Percentiles rank a stretch among this genome's conserved stretches.
Evolutionary conservation across 2,797 vertebrate genomes (phyloP).

Genomic region (Columba guinea): DNA sequence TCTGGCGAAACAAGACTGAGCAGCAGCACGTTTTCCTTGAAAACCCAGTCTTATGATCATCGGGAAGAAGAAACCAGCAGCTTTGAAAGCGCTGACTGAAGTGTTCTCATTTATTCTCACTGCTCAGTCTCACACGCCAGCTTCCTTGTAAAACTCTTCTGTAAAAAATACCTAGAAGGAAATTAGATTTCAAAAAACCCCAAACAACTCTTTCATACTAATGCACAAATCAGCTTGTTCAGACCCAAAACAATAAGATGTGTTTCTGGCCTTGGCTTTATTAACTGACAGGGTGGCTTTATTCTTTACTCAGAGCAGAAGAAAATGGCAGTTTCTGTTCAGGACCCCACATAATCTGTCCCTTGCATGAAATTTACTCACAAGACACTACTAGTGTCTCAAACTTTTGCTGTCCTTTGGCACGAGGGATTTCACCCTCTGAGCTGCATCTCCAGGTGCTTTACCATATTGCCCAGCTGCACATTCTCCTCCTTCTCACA

Average conservation of each 20-base stretch:
- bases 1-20: not conserved
- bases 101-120: not conserved
- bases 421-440: not conserved
- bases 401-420: not conserved
- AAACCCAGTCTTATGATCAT: not conserved
- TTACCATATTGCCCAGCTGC: not conserved
- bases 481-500: not conserved
- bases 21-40: not conserved
- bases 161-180: conserved; percentile 1
- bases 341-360: not conserved
- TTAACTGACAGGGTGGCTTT: not conserved
- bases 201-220: not conserved
- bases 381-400: not conserved
- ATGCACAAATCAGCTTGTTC: not conserved
- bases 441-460: not conserved
- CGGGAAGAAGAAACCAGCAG: not conserved
- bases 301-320: not conserved
- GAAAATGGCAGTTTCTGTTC: not conserved
- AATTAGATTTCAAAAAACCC: not conserved
- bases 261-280: not conserved
- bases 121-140: not conserved
- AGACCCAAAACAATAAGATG: not conserved
- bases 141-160: conserved; percentile 13
- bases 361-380: not conserved
- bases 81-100: not conserved